These are phyloP conservation scores for Aramus guarauna DNA, from an alignment of 2,113 vertebrate species.

Conservation along the genomic window DNA sequence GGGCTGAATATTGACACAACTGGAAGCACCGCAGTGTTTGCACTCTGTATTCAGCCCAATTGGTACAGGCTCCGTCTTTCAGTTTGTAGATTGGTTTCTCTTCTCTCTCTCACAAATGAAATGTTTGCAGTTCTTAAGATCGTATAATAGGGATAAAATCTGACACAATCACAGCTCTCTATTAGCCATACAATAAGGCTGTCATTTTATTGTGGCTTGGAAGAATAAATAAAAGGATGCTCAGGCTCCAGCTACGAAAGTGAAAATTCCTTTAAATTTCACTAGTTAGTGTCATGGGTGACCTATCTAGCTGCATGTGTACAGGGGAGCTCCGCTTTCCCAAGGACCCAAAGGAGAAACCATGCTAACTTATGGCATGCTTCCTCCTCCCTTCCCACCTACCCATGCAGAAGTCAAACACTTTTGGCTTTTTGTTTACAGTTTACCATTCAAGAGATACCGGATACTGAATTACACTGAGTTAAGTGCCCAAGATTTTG, in stretches of 20 bases:
- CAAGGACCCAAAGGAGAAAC: neutral
- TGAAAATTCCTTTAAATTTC: neutral
- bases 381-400: neutral
- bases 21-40: neutral
- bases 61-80: neutral
- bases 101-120: neutral
- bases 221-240: neutral
- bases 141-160: neutral
- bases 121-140: neutral
- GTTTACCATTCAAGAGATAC: neutral
- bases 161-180: neutral
- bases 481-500: neutral
- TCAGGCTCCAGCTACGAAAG: neutral
- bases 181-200: neutral
- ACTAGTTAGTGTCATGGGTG: neutral
- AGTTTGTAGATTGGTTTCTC: neutral
- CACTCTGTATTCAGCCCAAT: neutral
- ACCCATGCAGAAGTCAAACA: neutral
- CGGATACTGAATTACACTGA: neutral
- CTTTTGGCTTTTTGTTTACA: neutral
- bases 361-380: rapidly evolving
- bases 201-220: neutral
- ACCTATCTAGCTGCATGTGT: neutral
- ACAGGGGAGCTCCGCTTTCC: neutral
- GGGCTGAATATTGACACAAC: neutral